A percentile compares a stretch with the other conserved stretches of the same genome.
phyloP scores from a whole-genome alignment of 2,113 vertebrate genomes.

The Laterallus jamaicensis region DNA sequence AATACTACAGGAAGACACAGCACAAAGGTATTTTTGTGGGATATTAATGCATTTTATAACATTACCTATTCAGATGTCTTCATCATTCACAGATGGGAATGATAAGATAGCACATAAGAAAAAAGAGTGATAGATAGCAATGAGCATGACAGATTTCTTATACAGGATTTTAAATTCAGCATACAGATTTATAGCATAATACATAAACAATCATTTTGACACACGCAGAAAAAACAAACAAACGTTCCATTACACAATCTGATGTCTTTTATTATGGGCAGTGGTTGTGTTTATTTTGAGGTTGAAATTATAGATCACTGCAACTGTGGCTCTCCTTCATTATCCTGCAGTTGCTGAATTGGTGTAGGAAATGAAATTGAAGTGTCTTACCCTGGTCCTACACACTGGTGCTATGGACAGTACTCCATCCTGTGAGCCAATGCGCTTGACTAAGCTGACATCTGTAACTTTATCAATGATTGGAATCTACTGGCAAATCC shows the following conservation, averaged over 20 bases:
- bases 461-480: not conserved
- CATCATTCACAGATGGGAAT: not conserved
- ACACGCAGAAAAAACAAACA: not conserved
- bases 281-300: not conserved
- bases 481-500: not conserved
- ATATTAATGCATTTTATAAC: not conserved
- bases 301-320: not conserved
- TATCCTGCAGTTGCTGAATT: not conserved
- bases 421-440: not conserved
- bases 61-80: not conserved
- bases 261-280: not conserved
- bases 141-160: not conserved
- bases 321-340: not conserved
- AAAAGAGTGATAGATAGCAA: not conserved
- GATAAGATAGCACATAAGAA: not conserved
- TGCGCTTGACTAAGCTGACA: not conserved
- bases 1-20: not conserved
- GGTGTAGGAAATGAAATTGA: not conserved
- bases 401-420: not conserved
- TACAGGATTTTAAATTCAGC: not conserved
- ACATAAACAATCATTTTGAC: not conserved
- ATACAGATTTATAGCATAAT: not conserved
- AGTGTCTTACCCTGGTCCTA: not conserved
- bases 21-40: not conserved
- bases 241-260: not conserved